Evolutionary conservation across 2,797 vertebrate species (phyloP).

Genomic region (Eleutherodactylus coqui): DNA sequence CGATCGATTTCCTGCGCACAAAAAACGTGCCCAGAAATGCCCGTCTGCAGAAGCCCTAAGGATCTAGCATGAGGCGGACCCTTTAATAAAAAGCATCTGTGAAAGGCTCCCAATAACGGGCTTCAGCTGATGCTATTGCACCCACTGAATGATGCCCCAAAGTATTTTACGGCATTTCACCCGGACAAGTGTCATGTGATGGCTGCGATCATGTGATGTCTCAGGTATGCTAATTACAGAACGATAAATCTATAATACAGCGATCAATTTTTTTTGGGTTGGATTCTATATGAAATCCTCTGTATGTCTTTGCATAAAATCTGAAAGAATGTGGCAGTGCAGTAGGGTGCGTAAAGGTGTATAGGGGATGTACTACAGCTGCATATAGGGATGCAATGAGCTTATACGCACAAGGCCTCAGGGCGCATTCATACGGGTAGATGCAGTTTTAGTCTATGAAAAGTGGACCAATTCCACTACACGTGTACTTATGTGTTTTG

Average conservation of each 20-base stretch:
- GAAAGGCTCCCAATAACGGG: neutral
- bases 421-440: too few species aligned
- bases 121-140: neutral
- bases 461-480: too few species aligned
- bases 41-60: too few species aligned
- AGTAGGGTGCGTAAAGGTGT: neutral
- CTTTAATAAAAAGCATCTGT: neutral
- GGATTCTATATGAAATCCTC: neutral
- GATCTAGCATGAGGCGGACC: too few species aligned
- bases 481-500: too few species aligned
- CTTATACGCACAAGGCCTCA: neutral
- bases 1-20: too few species aligned
- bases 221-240: neutral
- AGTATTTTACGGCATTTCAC: neutral
- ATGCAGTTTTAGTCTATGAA: too few species aligned
- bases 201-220: neutral
- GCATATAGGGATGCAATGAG: neutral
- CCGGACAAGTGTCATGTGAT: neutral
- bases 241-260: neutral
- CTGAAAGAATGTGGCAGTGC: neutral
- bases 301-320: neutral
- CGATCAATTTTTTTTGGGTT: neutral
- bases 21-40: too few species aligned
- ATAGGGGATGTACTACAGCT: neutral
- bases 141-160: neutral